phyloP scores from a whole-genome alignment of 2,888 invertebrate species.

The Tachystola acroxantha region DNA sequence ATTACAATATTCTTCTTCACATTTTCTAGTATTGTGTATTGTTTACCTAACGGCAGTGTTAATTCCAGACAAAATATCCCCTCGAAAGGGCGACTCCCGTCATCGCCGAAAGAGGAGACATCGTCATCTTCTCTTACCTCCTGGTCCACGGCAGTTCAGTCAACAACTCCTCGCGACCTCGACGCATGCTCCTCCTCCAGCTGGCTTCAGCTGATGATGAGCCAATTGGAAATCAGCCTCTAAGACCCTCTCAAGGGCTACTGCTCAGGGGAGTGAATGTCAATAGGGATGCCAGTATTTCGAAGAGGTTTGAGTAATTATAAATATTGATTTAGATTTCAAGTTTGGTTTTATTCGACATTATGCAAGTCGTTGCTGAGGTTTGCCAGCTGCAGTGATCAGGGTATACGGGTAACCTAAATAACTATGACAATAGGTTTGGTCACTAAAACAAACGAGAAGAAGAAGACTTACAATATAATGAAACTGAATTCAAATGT shows the following conservation, averaged over 20 bases:
- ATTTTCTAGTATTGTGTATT: too few species aligned
- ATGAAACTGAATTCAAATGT: too few species aligned
- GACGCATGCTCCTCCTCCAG: slow-evolving; percentile 77
- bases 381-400: too few species aligned
- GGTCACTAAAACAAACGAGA: too few species aligned
- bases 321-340: not conserved
- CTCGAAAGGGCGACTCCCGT: slow-evolving; percentile 70
- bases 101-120: slow-evolving; percentile 69
- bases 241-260: slow-evolving; percentile 72
- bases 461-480: too few species aligned
- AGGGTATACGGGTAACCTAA: too few species aligned
- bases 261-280: slow-evolving; percentile 71
- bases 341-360: too few species aligned
- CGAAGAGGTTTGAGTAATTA: slow-evolving; percentile 29
- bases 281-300: slow-evolving; percentile 40
- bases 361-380: too few species aligned
- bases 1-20: too few species aligned
- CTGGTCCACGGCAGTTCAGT: slow-evolving; percentile 77
- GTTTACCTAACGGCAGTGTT: too few species aligned
- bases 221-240: slow-evolving; percentile 55
- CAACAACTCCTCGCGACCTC: slow-evolving; percentile 55
- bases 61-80: slow-evolving; percentile 56
- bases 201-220: slow-evolving; percentile 74
- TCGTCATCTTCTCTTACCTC: slow-evolving; percentile 79
- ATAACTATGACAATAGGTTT: too few species aligned